Evolutionary conservation across 2,888 invertebrate species (phyloP).

Genomic region (Chloroclysta siterata): DNA sequence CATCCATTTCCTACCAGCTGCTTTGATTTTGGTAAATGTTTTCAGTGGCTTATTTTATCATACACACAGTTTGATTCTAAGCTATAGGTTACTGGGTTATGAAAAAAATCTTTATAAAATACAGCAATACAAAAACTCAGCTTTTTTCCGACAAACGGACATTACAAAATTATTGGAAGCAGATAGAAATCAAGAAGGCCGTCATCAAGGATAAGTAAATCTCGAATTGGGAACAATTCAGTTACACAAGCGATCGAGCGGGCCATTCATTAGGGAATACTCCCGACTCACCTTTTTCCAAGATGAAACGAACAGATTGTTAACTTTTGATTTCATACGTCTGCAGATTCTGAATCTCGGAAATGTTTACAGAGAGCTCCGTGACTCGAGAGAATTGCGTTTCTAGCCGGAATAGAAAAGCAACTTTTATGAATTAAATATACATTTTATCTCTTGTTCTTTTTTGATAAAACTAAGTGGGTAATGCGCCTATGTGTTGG

Average conservation of each 20-base stretch:
- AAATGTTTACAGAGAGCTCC: slow-evolving; percentile 29
- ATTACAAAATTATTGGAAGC: slow-evolving; percentile 36
- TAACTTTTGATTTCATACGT: slow-evolving; percentile 46
- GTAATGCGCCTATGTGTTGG: background rate
- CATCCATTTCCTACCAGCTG: no score
- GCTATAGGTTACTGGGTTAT: no score
- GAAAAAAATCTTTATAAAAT: no score
- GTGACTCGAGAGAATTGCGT: slow-evolving; percentile 14
- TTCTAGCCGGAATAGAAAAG: slow-evolving; percentile 3
- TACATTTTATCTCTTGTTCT: background rate
- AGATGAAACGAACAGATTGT: slow-evolving; percentile 46
- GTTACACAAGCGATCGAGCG: slow-evolving; percentile 50
- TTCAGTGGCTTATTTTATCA: no score
- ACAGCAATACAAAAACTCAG: slow-evolving; percentile 7
- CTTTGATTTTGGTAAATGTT: no score
- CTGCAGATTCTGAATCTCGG: slow-evolving; percentile 24
- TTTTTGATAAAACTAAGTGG: background rate
- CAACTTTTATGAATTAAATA: slow-evolving; percentile 1
- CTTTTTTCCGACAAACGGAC: slow-evolving; percentile 29
- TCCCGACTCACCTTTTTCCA: slow-evolving; percentile 41
- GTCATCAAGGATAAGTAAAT: slow-evolving; percentile 41
- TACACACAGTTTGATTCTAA: no score
- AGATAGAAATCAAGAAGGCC: slow-evolving; percentile 31
- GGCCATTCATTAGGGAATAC: slow-evolving; percentile 56
- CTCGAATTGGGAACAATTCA: slow-evolving; percentile 40